phyloP scores from a whole-genome alignment of 2,797 vertebrate genomes.

The Phrynocephalus guinanensis region DNA sequence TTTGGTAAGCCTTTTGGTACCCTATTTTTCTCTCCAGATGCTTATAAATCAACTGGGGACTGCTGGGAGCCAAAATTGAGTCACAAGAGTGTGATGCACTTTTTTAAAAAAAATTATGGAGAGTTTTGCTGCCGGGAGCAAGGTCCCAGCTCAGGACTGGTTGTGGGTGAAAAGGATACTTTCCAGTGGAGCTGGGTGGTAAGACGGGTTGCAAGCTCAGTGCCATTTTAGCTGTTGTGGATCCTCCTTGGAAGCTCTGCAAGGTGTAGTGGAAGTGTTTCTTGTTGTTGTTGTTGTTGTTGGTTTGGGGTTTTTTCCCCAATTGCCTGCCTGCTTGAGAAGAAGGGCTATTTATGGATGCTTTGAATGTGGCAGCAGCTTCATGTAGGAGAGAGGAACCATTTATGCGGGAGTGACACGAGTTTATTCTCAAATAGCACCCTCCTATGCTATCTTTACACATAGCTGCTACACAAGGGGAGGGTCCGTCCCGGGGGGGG shows the following conservation, averaged over 20 bases:
- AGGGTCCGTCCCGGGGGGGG: not conserved
- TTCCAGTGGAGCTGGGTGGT: not conserved
- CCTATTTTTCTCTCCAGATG: not conserved
- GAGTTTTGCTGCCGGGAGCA: not conserved
- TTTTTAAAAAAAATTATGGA: not conserved
- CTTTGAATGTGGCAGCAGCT: not conserved
- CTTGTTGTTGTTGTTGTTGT: not conserved
- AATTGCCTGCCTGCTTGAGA: not conserved
- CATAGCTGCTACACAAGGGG: not conserved
- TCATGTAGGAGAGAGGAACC: not conserved
- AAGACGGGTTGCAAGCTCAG: not conserved
- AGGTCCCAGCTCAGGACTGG: not conserved
- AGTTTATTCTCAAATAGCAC: not conserved
- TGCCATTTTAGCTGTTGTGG: not conserved
- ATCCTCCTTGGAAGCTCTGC: not conserved
- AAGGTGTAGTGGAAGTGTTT: not conserved
- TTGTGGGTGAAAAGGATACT: not conserved
- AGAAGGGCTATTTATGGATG: conserved; percentile 1
- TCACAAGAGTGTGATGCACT: not conserved
- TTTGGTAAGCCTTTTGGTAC: not conserved
- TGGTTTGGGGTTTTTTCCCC: not conserved
- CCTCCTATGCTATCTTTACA: not conserved
- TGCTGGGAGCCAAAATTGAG: not conserved
- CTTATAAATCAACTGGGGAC: not conserved
- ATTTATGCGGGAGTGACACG: not conserved